A percentile compares a stretch with the other conserved stretches of the same genome.
Conservation (phyloP, 2,113 vertebrate species). For the Irena cyanogastra region DNA sequence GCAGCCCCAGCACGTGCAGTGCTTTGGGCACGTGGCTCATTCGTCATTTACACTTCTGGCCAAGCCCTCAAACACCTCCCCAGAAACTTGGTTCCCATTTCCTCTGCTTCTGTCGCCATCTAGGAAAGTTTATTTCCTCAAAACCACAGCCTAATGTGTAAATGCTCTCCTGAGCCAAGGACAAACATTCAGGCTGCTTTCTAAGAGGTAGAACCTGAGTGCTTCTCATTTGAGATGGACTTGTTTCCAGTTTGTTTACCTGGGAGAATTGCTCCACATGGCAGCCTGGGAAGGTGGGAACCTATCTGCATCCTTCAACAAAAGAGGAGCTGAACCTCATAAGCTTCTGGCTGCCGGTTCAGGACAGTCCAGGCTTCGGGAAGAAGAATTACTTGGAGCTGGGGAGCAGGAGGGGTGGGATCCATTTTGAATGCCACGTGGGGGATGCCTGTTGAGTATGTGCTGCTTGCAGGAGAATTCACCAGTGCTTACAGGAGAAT, state of each 20-base stretch:
- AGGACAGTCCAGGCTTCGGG: background rate
- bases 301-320: fast-evolving
- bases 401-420: background rate
- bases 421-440: background rate
- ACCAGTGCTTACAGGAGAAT: background rate
- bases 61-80: background rate
- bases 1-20: background rate
- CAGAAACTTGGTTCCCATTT: background rate
- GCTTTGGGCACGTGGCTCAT: fast-evolving
- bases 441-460: background rate
- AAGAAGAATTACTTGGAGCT: background rate
- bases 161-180: background rate
- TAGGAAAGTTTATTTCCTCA: background rate
- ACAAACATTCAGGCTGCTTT: background rate
- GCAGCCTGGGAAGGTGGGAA: background rate
- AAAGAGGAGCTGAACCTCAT: background rate
- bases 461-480: background rate
- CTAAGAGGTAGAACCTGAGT: background rate
- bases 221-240: background rate
- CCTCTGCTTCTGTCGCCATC: background rate
- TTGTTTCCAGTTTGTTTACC: background rate
- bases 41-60: background rate
- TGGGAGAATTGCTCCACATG: background rate
- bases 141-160: background rate
- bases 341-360: background rate